Conservation (phyloP, 2,113 vertebrate species). For the Cyprinus carpio region DNA sequence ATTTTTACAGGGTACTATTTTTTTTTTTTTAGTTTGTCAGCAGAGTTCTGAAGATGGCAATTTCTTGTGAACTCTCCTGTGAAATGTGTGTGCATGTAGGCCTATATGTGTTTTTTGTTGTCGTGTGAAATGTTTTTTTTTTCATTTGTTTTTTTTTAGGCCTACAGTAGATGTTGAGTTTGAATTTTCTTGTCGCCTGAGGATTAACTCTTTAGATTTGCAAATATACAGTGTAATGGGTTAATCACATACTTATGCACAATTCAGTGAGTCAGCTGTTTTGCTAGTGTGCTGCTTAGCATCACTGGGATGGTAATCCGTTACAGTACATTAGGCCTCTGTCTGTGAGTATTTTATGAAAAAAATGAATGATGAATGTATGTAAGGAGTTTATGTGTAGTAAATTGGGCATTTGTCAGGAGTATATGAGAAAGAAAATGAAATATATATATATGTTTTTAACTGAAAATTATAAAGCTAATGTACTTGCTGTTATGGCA, state of each 20-base stretch:
- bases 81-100: neutral
- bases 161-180: neutral
- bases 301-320: constrained; percentile 40
- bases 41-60: neutral
- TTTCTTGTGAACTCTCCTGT: neutral
- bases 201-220: constrained; percentile 52
- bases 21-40: neutral
- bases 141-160: neutral
- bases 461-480: neutral
- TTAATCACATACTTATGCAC: constrained; percentile 16
- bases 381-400: no score
- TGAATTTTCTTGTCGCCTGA: constrained; percentile 43
- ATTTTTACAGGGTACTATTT: neutral
- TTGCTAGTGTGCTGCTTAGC: constrained; percentile 65
- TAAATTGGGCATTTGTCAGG: no score
- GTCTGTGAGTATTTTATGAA: constrained; percentile 16
- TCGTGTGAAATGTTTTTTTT: no score
- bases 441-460: no score
- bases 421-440: no score
- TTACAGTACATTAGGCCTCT: constrained; percentile 21
- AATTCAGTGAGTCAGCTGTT: constrained; percentile 69
- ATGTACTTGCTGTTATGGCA: neutral
- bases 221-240: constrained; percentile 46
- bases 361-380: no score
- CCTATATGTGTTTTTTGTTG: no score